Conservation (phyloP, 2,113 vertebrate species). For the Eulemur macaco region DNA sequence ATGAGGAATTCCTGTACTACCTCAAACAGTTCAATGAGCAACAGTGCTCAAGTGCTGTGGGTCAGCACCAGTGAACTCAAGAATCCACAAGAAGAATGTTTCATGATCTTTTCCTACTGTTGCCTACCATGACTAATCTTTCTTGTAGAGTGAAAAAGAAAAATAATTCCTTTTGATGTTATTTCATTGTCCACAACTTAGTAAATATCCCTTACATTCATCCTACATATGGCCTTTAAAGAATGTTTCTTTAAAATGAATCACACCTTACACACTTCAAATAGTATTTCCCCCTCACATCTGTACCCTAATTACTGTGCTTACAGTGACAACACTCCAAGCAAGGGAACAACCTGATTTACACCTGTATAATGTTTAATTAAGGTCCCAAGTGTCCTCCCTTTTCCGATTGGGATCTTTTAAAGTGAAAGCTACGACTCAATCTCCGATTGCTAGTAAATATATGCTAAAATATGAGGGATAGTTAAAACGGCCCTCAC, state of each 20-base stretch:
- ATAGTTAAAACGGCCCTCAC: neutral
- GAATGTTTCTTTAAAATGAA: neutral
- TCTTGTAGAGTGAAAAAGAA: neutral
- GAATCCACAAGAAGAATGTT: neutral
- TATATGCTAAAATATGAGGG: neutral
- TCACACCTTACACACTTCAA: neutral
- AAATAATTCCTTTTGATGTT: neutral
- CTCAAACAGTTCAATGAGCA: neutral
- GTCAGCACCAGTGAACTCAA: neutral
- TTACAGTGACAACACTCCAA: neutral
- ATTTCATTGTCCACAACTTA: neutral
- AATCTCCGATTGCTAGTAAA: neutral
- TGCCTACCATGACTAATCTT: neutral
- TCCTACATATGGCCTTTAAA: neutral
- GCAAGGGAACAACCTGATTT: neutral
- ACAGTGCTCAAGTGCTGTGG: neutral
- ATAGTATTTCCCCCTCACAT: neutral
- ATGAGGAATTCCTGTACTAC: neutral
- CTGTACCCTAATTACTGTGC: neutral
- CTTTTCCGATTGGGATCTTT: neutral
- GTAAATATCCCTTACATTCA: neutral
- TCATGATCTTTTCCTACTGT: neutral
- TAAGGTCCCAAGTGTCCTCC: neutral
- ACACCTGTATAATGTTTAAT: neutral
- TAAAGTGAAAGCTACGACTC: slow-evolving; percentile 25